Percentiles rank a stretch among this genome's conserved stretches.
These are phyloP conservation scores for Pammene aurita DNA, from an alignment of 2,888 invertebrate genomes.

Conservation along the genomic window DNA sequence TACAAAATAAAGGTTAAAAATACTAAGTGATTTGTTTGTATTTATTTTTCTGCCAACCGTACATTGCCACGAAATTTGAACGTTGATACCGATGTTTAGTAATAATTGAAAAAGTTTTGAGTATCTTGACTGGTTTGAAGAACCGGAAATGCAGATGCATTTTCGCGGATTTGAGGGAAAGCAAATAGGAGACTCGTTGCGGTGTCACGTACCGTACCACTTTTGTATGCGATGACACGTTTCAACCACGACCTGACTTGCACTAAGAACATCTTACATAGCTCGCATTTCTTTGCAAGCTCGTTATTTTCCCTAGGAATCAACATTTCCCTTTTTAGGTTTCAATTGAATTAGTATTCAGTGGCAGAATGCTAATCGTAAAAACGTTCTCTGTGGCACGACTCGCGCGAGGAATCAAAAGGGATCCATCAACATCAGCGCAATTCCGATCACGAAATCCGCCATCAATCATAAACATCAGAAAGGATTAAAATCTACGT, in stretches of 20 bases:
- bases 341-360: conserved; percentile 39
- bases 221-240: conserved; percentile 56
- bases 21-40: too few species aligned
- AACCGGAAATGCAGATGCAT: conserved; percentile 29
- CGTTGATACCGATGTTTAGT: too few species aligned
- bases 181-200: conserved; percentile 49
- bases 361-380: conserved; percentile 55
- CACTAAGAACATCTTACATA: conserved; percentile 18
- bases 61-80: too few species aligned
- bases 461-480: conserved; percentile 84
- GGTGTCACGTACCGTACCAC: conserved; percentile 54
- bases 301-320: conserved; percentile 19
- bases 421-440: conserved; percentile 80
- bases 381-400: conserved; percentile 62
- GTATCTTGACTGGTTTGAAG: conserved; percentile 29
- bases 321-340: conserved; percentile 30
- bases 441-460: conserved; percentile 79
- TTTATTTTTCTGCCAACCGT: too few species aligned
- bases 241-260: conserved; percentile 44
- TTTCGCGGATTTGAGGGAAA: conserved; percentile 33
- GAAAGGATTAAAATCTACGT: conserved; percentile 84
- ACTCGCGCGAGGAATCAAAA: conserved; percentile 64
- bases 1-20: too few species aligned
- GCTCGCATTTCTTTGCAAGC: conserved; percentile 5
- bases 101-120: conserved; percentile 42